phyloP scores from a whole-genome alignment of 1,140 invertebrate species.

The Saccostrea echinata region DNA sequence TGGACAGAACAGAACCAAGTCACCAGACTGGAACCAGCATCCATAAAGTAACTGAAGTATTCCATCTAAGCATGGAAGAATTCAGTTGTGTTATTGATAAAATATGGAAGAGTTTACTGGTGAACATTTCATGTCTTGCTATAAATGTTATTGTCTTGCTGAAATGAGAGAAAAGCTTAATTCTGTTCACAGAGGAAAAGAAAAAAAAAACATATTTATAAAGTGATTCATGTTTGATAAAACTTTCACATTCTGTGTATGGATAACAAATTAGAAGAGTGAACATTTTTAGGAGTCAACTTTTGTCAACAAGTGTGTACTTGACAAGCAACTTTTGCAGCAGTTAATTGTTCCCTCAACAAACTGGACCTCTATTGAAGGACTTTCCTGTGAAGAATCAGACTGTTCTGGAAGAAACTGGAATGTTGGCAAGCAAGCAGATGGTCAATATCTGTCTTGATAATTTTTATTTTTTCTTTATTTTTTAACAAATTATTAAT shows the following conservation, averaged over 20 bases:
- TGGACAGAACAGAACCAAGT: slow-evolving; percentile 20
- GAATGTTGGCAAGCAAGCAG: slow-evolving; percentile 27
- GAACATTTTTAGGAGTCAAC: slow-evolving; percentile 31
- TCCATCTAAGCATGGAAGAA: slow-evolving; percentile 24
- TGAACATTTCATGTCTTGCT: slow-evolving; percentile 21
- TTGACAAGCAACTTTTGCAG: slow-evolving; percentile 27
- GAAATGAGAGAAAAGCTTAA: slow-evolving; percentile 26
- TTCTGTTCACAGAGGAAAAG: slow-evolving; percentile 6
- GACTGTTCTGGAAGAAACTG: background rate
- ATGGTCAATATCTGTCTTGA: background rate
- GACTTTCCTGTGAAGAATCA: background rate
- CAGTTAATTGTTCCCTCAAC: slow-evolving; percentile 2
- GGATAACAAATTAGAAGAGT: background rate
- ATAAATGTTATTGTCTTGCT: slow-evolving; percentile 15
- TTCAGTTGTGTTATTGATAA: slow-evolving; percentile 21
- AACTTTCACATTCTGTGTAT: slow-evolving; percentile 12
- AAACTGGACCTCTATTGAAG: background rate
- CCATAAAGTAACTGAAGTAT: slow-evolving; percentile 33
- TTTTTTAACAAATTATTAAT: slow-evolving; percentile 1
- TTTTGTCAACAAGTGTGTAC: slow-evolving; percentile 5
- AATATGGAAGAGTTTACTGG: slow-evolving; percentile 7
- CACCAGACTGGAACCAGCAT: background rate
- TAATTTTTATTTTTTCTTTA: slow-evolving; percentile 35
- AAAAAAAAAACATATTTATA: background rate
- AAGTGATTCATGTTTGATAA: slow-evolving; percentile 18